phyloP scores from a whole-genome alignment of 2,113 vertebrate genomes.

The Myxocyprinus asiaticus region DNA sequence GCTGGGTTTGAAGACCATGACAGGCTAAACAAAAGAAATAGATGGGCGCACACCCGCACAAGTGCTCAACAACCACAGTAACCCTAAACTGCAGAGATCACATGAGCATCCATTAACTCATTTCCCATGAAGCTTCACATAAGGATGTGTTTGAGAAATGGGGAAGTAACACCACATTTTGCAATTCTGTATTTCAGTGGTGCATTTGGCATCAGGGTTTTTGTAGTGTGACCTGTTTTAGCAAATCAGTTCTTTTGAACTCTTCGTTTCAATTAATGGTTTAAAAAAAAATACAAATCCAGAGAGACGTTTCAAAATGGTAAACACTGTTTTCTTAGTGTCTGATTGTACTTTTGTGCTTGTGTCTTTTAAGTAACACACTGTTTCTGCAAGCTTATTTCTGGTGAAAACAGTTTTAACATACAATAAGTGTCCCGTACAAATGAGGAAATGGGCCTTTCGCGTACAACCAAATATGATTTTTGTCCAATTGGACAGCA shows the following conservation, averaged over 20 bases:
- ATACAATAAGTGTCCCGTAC: too few species aligned
- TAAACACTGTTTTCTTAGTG: too few species aligned
- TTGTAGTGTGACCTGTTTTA: neutral
- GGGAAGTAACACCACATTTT: neutral
- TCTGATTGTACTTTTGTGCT: too few species aligned
- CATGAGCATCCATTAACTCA: constrained; percentile 37
- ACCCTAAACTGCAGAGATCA: constrained; percentile 70
- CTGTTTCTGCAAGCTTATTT: neutral
- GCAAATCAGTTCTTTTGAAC: neutral
- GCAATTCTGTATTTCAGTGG: neutral
- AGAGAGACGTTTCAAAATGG: too few species aligned
- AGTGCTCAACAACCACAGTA: constrained; percentile 54
- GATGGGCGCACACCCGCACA: neutral
- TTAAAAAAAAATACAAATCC: too few species aligned
- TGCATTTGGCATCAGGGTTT: too few species aligned
- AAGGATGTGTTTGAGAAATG: neutral
- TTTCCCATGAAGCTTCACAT: constrained; percentile 73
- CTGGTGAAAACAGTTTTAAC: too few species aligned
- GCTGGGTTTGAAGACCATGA: neutral
- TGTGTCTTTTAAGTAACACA: neutral
- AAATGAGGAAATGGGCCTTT: too few species aligned
- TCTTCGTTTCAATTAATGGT: too few species aligned
- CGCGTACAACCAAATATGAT: too few species aligned
- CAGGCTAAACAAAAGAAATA: neutral
- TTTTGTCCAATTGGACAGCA: too few species aligned